A percentile compares a stretch with the other conserved stretches of the same genome.
phyloP scores from a whole-genome alignment of 2,113 vertebrate genomes.

The Sinocyclocheilus rhinocerous region DNA sequence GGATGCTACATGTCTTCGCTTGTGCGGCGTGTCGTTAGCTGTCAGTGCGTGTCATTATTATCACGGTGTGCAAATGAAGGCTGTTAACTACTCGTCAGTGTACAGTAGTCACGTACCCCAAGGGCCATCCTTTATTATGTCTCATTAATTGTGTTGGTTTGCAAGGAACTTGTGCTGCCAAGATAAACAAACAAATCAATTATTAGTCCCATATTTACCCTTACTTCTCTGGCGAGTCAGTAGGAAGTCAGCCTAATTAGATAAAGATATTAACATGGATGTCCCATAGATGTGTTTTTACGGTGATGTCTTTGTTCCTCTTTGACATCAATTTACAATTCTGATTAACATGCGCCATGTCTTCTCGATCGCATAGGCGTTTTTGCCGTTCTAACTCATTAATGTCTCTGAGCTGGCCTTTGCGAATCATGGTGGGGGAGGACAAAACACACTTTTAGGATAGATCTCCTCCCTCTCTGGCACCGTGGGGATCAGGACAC shows the following conservation, averaged over 20 bases:
- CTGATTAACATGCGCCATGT: conserved; percentile 9
- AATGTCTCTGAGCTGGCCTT: conserved; percentile 38
- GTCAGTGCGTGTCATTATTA: neutral
- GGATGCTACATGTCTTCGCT: neutral
- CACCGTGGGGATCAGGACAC: conserved; percentile 22
- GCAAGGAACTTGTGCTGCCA: neutral
- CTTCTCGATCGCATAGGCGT: conserved; percentile 9
- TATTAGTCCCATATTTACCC: conserved; percentile 23
- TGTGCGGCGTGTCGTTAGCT: neutral
- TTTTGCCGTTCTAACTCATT: conserved; percentile 33
- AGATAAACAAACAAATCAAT: conserved; percentile 25
- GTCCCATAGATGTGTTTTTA: neutral
- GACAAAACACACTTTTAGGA: neutral
- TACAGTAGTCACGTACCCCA: neutral
- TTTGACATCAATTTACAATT: conserved; percentile 16
- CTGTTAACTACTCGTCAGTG: neutral
- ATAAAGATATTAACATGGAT: conserved; percentile 17
- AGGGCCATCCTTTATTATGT: neutral
- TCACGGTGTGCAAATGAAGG: neutral
- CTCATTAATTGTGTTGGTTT: conserved; percentile 12
- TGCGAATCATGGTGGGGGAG: conserved; percentile 6
- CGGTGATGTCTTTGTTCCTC: neutral
- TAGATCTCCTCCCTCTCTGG: conserved; percentile 27
- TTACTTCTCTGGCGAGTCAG: neutral
- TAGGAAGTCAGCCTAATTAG: conserved; percentile 13